These are phyloP conservation scores for Heliocidaris erythrogramma DNA, from an alignment of 35 echinoderm and acorn worm genomes.

Conservation along the genomic window DNA sequence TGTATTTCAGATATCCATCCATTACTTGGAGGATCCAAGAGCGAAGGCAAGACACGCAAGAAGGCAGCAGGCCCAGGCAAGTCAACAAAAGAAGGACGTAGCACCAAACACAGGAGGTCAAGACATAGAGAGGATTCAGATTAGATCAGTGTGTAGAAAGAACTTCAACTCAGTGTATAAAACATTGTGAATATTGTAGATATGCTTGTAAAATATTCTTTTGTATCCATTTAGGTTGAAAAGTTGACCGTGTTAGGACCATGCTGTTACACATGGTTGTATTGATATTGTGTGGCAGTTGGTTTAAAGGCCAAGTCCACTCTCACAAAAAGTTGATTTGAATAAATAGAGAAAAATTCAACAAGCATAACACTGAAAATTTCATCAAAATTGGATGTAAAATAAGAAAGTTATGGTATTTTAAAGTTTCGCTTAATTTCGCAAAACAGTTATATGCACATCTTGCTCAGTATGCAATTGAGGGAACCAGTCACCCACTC, in stretches of 20 bases:
- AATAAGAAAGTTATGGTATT: too few species aligned
- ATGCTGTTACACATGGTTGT: not conserved
- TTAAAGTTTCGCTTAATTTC: too few species aligned
- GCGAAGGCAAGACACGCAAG: constrained; percentile 81
- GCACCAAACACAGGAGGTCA: constrained; percentile 40
- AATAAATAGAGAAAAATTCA: too few species aligned
- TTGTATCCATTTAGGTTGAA: not conserved
- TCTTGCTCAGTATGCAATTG: too few species aligned
- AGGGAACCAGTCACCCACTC: too few species aligned
- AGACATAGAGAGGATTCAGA: constrained; percentile 35
- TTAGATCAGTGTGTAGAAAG: not conserved
- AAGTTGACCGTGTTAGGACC: not conserved
- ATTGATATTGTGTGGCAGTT: not conserved
- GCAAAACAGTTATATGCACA: too few species aligned
- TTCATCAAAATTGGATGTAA: too few species aligned
- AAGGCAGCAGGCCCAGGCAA: constrained; percentile 51
- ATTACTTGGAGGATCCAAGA: constrained; percentile 55
- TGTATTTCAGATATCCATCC: constrained; percentile 79
- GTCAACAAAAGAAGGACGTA: constrained; percentile 52
- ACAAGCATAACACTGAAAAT: too few species aligned
- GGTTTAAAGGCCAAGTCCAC: too few species aligned
- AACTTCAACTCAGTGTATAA: not conserved
- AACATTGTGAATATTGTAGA: not conserved
- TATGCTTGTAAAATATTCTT: not conserved
- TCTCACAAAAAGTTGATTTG: too few species aligned